Base-by-base conservation (phyloP, 2,113 vertebrate genomes). In the Varanus komodoensis region DNA sequence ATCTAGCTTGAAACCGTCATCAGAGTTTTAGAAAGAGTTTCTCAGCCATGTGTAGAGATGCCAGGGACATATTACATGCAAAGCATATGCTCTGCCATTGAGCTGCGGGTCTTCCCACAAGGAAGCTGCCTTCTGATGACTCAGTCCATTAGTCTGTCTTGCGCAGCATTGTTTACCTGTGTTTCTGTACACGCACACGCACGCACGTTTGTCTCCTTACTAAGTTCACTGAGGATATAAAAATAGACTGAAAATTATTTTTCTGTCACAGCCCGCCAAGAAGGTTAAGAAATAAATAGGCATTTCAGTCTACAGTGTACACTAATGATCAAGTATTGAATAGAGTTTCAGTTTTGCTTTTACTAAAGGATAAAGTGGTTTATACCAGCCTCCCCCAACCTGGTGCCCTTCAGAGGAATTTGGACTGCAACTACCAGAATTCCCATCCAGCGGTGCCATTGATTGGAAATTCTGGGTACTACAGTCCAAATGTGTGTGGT, bases 261-360 rank as follows among this genome's bases (percentile, higher is more conserved):
- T 80, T 74, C 11, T 34, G 14, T 74, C 73, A 74, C 11, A 74
- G 73, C 73, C 73, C 34, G 57, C 15, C 57, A 61, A 61, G 57
- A 61, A 12, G 57, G 57, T 61, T 61, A 61, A 61, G 57, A 15
- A 15, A 61, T 61, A 61, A 61, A 61, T 61, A 61, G 57, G 57
- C 57, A 61, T 11, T 61, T 61, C 57, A 61, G 57, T 52, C 80
- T 87, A 89, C 50, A 85, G 82, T 86, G 85, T 14, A 82, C 61
- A 50, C 38, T 87, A 89, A 54, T 54, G 69, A 85, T 29, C 17
- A 44, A 81, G 34, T 8, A 86, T 92, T 83, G 91, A 3, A 85
- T 91, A 90, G 1, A 54, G 87, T 93, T 54, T 54, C 54, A 54
- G 54, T 54, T 54, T 83, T 73, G 27, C 67, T 93, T 90, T 85